Evolutionary conservation across 1,140 invertebrate genomes (phyloP), one percentile per base, ranked within the genome.

Genomic region (Acromyrmex charruanus): DNA sequence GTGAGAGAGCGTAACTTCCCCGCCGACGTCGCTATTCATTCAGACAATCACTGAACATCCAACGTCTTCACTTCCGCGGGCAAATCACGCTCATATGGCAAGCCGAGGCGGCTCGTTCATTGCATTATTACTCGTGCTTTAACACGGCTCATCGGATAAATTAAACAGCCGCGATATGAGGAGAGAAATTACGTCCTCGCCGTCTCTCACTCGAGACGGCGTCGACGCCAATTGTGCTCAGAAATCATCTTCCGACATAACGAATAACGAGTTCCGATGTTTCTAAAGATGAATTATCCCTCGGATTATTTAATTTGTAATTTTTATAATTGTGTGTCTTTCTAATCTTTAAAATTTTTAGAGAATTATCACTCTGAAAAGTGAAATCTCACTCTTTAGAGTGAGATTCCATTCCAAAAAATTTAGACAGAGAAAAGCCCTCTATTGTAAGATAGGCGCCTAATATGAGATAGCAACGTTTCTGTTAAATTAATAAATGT

Each of bases 111-210:
- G 21, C 21, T 5, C 68, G 68, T 16, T 84, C 59, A 51, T 75
- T 84, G 81, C 71, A 51, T 84, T 75, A 84, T 75, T 63, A 75
- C 81, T 53, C 79, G 39, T 5, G 69, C 71, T 63, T 75, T 84
- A 81, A 81, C 51, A 55, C 49, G 49, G 31, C 31, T 81, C 77
- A 81, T 69, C 31, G 63, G 65, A 69, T 81, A 81, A 81, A 81
- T 81, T 81, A 71, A 81, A 71, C 77, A 69, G 77, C 49, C 14
- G 12, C 21, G 65, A 69, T 16, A 53, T 49, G 69, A 53, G 44
- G 35, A 12, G 39, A 61, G 35, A 77, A 44, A 61, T 77, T 25
- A 25, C 75, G 3, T 14, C 55, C 35, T 25, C 58, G 58, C 21
- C 58, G 18, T 74, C 9, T 35, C 39, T 59, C 55, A 21, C 53